Evolutionary conservation across 1,140 invertebrate species (phyloP).

Genomic region (Pseudachorutes palmiensis): DNA sequence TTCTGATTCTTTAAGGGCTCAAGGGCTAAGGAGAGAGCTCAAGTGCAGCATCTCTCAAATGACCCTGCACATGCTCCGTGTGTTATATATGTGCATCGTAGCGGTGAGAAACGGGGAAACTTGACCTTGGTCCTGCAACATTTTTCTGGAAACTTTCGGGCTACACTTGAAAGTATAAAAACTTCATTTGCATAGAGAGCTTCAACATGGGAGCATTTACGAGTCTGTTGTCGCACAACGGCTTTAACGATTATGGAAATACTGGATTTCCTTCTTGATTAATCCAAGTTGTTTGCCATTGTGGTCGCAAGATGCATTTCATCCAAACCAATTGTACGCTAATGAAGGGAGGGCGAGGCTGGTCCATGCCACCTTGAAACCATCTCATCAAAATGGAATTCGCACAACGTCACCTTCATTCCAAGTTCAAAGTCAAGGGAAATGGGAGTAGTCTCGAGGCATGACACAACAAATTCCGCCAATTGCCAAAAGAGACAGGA

Average conservation of each 20-base stretch:
- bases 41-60: not conserved
- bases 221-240: no score
- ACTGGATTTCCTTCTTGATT: no score
- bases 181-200: no score
- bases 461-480: not conserved
- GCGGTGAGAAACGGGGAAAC: conserved; percentile 27
- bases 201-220: no score
- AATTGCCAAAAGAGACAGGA: conserved; percentile 5
- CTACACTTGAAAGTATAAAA: conserved; percentile 15
- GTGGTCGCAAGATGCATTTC: conserved; percentile 8
- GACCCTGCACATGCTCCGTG: not conserved
- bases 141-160: no score
- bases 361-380: not conserved
- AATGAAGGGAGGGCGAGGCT: not conserved
- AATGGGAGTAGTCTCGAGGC: not conserved
- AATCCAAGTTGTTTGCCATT: no score
- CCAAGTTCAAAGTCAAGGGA: not conserved
- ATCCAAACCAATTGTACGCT: not conserved
- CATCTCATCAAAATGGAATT: not conserved
- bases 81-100: not conserved
- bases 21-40: conserved; percentile 20
- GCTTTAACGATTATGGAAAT: no score
- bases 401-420: not conserved
- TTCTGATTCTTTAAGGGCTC: no score
- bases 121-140: conserved; percentile 32